Percentiles rank a stretch among this genome's conserved stretches.
phyloP scores from a whole-genome alignment of 2,888 invertebrate species.

The Lamellibrachia columna region DNA sequence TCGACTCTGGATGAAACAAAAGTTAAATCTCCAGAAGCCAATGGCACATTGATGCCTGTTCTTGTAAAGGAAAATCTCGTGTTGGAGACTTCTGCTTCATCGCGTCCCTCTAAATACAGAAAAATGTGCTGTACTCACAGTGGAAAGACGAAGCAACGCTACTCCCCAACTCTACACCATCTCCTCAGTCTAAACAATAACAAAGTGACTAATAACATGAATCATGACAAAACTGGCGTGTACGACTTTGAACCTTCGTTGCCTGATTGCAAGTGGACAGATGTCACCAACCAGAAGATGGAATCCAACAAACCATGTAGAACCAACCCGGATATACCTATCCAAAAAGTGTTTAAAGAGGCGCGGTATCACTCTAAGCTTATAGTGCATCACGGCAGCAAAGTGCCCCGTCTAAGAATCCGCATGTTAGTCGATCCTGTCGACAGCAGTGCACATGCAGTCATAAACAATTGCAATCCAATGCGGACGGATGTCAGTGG shows the following conservation, averaged over 20 bases:
- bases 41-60: background rate
- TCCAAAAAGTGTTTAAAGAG: background rate
- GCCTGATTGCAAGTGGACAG: background rate
- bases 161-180: background rate
- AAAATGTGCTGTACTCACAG: background rate
- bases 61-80: background rate
- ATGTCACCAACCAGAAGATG: background rate
- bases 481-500: background rate
- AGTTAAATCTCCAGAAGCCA: background rate
- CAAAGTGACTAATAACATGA: background rate
- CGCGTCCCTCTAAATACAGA: background rate
- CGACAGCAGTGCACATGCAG: background rate
- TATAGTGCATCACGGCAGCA: background rate
- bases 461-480: background rate
- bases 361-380: background rate
- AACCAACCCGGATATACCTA: background rate
- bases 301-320: background rate
- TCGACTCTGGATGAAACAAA: background rate
- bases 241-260: background rate
- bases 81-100: background rate
- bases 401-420: conserved; percentile 6
- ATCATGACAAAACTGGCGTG: background rate
- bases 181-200: background rate
- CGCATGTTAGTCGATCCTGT: background rate
- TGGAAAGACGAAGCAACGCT: background rate